Base-by-base conservation (phyloP, 2,888 invertebrate species). In the Drosophila heteroneura region DNA sequence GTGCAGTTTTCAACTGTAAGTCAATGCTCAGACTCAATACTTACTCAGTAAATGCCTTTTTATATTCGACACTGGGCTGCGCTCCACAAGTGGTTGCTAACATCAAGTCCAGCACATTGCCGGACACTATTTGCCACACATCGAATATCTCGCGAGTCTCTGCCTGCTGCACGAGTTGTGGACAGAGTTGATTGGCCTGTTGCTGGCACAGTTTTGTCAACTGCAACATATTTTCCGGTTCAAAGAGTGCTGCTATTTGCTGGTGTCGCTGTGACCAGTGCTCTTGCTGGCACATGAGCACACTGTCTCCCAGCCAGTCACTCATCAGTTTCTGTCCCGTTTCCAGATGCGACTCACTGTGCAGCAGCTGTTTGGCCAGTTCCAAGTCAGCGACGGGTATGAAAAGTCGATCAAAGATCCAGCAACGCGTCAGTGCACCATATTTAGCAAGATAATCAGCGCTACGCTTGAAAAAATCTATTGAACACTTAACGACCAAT, bases 341-440 rank as follows among this genome's bases (percentile, higher is more conserved):
- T 26, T 81, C 73, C 67, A 58, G 41, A 33, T 83, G 76, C 9
- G 61, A n/a, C 9, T 71, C 75, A 7, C 79, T 83, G 5, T 68
- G 71, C 14, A 87, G 60, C 39, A 86, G 53, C 16, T 86, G 87
- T 7, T 49, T 52, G 0, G 76, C 61, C 52, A 88, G 61, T 44
- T 89, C 88, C 9, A 74, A 41, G 68, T 89, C 88, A 2, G 89
- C 77, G 9, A 88, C 71, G 0, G 83, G 77, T 68, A 89, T 75
- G 28, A 89, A 85, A 0, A 89, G 79, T 9, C 88, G 70, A 57
- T 89, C 85, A 3, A 89, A 86, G 5, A 79, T 63, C 89, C 89
- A 89, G 30, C 82, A 82, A 1, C 85, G 86, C 0, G 75, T 79
- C 7, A 88, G 51, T 1, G 47, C 19, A 9, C 89, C 89, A 76